Conservation (phyloP, 1,140 invertebrate genomes). For the Zophobas morio region DNA sequence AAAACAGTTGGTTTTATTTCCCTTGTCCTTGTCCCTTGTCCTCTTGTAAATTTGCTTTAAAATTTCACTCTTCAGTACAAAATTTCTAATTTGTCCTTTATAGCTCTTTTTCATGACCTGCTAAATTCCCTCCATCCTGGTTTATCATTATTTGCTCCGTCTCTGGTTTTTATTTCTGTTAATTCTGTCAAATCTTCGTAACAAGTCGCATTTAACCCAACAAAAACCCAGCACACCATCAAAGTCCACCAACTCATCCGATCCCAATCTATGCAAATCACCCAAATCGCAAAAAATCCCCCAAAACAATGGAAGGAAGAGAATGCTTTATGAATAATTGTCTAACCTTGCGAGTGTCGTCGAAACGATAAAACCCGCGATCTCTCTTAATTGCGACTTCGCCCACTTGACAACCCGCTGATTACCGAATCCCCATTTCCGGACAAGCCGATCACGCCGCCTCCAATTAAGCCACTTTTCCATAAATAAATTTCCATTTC, state of each 20-base stretch:
- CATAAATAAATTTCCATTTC: slow-evolving; percentile 2
- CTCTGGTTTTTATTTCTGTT: too few species aligned
- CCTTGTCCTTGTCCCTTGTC: too few species aligned
- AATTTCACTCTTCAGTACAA: too few species aligned
- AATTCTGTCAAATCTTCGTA: neutral
- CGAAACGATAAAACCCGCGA: slow-evolving; percentile 14
- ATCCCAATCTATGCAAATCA: slow-evolving; percentile 24
- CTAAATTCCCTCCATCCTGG: too few species aligned
- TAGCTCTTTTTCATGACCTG: too few species aligned
- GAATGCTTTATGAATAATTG: slow-evolving; percentile 26
- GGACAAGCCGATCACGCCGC: neutral
- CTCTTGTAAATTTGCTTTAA: too few species aligned
- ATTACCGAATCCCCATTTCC: slow-evolving; percentile 9
- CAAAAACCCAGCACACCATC: neutral
- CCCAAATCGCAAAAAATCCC: slow-evolving; percentile 6
- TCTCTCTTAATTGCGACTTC: slow-evolving; percentile 18
- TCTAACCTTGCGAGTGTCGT: slow-evolving; percentile 23
- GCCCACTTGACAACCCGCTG: slow-evolving; percentile 4
- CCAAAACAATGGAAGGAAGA: slow-evolving; percentile 33
- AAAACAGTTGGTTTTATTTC: too few species aligned
- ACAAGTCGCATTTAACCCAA: neutral
- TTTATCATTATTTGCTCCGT: too few species aligned
- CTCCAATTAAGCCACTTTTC: neutral
- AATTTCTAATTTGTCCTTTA: too few species aligned
- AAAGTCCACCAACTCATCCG: slow-evolving; percentile 17